A percentile compares a stretch with the other conserved stretches of the same genome.
These are phyloP conservation scores for Conger conger DNA, from an alignment of 2,113 vertebrate genomes.

Conservation along the genomic window DNA sequence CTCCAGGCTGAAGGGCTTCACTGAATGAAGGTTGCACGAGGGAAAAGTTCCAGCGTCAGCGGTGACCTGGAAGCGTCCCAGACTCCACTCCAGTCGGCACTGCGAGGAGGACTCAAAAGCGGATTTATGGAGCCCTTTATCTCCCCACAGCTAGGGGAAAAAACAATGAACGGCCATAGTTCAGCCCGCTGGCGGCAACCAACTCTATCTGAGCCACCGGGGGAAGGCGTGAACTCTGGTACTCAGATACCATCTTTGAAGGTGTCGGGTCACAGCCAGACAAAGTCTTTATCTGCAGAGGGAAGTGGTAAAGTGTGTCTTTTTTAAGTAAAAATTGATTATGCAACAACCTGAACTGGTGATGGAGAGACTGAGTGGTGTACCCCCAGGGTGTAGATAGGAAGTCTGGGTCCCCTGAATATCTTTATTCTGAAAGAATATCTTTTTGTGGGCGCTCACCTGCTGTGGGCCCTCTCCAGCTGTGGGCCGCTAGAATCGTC, in stretches of 20 bases:
- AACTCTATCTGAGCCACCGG: neutral
- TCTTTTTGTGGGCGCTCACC: too few species aligned
- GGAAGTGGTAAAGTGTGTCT: neutral
- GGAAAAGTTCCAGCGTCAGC: neutral
- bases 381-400: too few species aligned
- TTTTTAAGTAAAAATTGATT: neutral
- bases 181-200: neutral
- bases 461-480: too few species aligned
- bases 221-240: neutral
- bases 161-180: neutral
- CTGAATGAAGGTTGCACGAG: neutral
- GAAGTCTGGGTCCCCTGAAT: too few species aligned
- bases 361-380: neutral
- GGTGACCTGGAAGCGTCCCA: neutral
- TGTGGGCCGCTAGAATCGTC: too few species aligned
- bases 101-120: neutral
- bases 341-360: neutral
- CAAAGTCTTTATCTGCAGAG: neutral
- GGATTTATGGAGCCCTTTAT: neutral
- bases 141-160: neutral
- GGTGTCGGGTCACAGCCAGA: neutral
- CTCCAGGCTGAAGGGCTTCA: too few species aligned
- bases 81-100: neutral
- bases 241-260: neutral
- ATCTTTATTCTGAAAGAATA: too few species aligned